Evolutionary conservation across 2,888 invertebrate genomes (phyloP), one percentile per base, ranked within the genome.

Genomic region (Drosophila infuscata): DNA sequence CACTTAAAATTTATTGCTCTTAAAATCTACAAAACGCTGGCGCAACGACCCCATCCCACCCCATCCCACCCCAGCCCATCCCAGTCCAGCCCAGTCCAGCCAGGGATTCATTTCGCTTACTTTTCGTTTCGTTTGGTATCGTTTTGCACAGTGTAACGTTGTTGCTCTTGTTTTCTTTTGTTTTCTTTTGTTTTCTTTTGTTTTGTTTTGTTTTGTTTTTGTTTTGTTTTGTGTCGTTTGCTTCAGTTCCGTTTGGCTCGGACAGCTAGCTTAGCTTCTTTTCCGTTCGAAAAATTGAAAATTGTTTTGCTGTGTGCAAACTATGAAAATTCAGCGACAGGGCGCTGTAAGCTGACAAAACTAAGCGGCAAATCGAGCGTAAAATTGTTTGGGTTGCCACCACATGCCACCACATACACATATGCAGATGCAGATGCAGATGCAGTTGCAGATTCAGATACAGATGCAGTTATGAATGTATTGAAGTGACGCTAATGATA

Each of bases 1-100:
- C 87, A 87, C 88, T 90, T 90, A 63, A 87, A 88, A 85, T 85
- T 85, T 85, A 89, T 85, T 89, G 85, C 82, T 77, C 89, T 85
- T 89, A 78, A 85, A 85, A 88, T 89, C 85, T 89, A 89, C 88
- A 85, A 89, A 85, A 79, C 88, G 85, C 74, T 79, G 48, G 64
- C 43, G 38, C 57, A 46, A 36, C 63, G 51, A 60, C 20, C 20
- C 20, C 20, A 25, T 25, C 20, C 20, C 20, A 25, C 0, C 20
- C 20, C 20, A 25, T 0, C 1, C 20, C 20, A 25, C 1, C 20
- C 20, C 20, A 25, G 20, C 20, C 20, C 20, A 25, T 1, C 20
- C 20, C 20, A 25, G 20, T 25, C 20, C 20, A 25, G 20, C 15
- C 60, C 52, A 15, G 60, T 62, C 70, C 65, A 54, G 62, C 76